These are phyloP conservation scores for Eupithecia tripunctaria DNA, from an alignment of 2,888 invertebrate genomes.

Conservation along the genomic window DNA sequence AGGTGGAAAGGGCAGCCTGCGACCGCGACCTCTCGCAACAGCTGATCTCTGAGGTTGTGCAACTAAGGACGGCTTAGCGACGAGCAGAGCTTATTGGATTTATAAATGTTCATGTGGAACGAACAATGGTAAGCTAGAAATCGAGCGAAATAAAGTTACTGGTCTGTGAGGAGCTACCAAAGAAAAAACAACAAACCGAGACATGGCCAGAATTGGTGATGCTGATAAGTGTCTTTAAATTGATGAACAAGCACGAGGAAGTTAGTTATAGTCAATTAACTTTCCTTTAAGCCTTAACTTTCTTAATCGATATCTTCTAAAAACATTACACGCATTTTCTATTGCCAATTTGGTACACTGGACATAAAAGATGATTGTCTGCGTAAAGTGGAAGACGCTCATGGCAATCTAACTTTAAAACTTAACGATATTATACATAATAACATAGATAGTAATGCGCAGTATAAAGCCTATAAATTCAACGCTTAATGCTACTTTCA, in stretches of 20 bases:
- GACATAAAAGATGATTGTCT: neutral
- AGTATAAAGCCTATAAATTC: slow-evolving; percentile 2
- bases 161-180: neutral
- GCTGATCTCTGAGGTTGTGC: slow-evolving; percentile 61
- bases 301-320: neutral
- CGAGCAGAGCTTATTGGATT: slow-evolving; percentile 8
- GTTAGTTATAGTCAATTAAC: neutral
- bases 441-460: slow-evolving; percentile 10
- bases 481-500: slow-evolving; percentile 5
- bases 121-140: neutral
- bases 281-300: neutral
- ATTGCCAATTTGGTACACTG: neutral
- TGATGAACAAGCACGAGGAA: neutral
- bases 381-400: neutral
- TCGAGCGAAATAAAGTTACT: neutral
- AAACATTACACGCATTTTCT: neutral
- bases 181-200: neutral
- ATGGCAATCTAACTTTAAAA: slow-evolving; percentile 1
- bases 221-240: neutral
- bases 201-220: neutral
- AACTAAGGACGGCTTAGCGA: slow-evolving; percentile 37
- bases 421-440: slow-evolving; percentile 14
- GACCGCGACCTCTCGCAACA: slow-evolving; percentile 61
- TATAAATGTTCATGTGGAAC: neutral
- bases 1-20: slow-evolving; percentile 62